Evolutionary conservation across 1,140 invertebrate genomes (phyloP).

Genomic region (Armadillidium nasatum): DNA sequence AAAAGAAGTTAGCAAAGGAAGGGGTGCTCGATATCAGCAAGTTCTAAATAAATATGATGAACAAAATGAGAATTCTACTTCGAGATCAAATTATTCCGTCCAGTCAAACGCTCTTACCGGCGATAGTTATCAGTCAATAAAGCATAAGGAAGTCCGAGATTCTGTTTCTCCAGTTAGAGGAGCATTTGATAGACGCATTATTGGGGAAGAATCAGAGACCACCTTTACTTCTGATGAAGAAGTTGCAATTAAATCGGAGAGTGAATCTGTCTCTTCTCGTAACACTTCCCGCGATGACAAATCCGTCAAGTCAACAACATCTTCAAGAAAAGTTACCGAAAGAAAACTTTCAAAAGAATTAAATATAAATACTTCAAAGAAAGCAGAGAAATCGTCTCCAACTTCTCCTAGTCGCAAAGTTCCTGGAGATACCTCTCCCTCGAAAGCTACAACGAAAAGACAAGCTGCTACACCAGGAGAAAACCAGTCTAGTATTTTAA

Average conservation of each 20-base stretch:
- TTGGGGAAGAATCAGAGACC: background rate
- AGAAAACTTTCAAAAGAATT: conserved; percentile 34
- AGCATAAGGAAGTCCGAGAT: conserved; percentile 69
- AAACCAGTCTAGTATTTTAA: conserved; percentile 21
- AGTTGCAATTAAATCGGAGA: conserved; percentile 31
- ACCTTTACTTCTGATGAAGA: conserved; percentile 40
- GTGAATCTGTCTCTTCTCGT: conserved; percentile 23
- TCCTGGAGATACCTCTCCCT: conserved; percentile 25
- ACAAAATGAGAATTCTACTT: conserved; percentile 28
- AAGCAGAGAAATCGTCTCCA: conserved; percentile 28
- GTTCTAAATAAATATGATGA: conserved; percentile 30
- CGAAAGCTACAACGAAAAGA: conserved; percentile 12
- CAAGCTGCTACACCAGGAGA: conserved; percentile 34
- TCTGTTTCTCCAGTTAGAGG: conserved; percentile 59
- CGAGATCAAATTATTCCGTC: conserved; percentile 40
- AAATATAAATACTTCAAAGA: conserved; percentile 20
- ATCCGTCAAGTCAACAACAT: conserved; percentile 6
- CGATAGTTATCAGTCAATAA: conserved; percentile 68
- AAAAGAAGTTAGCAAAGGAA: conserved; percentile 29
- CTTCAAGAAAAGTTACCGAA: conserved; percentile 27
- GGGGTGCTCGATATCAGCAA: conserved; percentile 24
- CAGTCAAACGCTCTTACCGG: conserved; percentile 64
- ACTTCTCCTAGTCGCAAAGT: conserved; percentile 31
- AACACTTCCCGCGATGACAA: conserved; percentile 25
- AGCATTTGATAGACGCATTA: background rate